These are phyloP conservation scores for Cryptotis parvus DNA, from an alignment of 2,113 vertebrate genomes.

Conservation along the genomic window DNA sequence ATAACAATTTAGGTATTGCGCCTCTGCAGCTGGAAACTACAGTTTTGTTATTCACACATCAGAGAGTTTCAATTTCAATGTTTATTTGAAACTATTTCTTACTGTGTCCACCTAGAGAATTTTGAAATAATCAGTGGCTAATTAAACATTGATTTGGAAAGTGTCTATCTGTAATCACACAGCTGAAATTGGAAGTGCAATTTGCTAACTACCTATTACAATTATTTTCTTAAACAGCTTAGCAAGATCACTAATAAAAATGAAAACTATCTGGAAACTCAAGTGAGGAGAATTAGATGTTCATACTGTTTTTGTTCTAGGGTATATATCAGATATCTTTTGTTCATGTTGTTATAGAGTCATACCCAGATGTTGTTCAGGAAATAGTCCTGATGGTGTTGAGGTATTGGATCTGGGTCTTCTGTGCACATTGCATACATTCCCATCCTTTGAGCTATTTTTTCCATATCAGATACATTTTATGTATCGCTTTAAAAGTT, in stretches of 20 bases:
- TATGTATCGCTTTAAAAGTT: slow-evolving; percentile 64
- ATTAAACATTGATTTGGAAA: slow-evolving; percentile 32
- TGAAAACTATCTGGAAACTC: background rate
- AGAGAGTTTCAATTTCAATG: background rate
- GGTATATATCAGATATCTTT: slow-evolving; percentile 21
- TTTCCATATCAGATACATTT: background rate
- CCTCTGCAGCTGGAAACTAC: background rate
- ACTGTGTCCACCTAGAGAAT: background rate
- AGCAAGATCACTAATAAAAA: background rate
- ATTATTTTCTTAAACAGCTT: background rate
- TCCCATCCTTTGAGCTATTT: no score
- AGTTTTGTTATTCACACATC: background rate
- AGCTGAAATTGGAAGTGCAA: slow-evolving; percentile 10
- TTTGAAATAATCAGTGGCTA: background rate
- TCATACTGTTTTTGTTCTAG: background rate
- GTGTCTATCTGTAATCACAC: background rate
- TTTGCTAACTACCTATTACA: background rate
- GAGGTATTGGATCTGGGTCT: no score
- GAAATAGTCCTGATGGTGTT: no score
- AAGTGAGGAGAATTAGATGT: background rate
- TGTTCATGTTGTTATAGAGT: no score
- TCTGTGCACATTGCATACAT: no score
- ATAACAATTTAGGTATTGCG: background rate
- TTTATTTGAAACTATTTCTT: background rate
- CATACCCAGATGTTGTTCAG: no score